A percentile compares a stretch with the other conserved stretches of the same genome.
Evolutionary conservation across 30 jellyfish, hydroid and myxozoan species (phyloP).

Genomic region (Nemopilema nomurai): DNA sequence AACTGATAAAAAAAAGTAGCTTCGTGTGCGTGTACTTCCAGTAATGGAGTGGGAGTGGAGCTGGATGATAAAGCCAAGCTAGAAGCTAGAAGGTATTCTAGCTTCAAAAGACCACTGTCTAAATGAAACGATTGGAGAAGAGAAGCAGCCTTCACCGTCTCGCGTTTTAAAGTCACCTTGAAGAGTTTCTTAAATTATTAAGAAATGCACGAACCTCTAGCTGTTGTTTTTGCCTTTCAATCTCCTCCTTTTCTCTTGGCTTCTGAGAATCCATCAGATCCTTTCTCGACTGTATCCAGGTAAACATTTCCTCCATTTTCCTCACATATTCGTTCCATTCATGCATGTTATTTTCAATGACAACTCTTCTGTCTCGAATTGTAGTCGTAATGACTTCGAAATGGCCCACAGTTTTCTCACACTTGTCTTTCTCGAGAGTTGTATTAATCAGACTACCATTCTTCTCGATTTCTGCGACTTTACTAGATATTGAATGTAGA

Average conservation of each 20-base stretch:
- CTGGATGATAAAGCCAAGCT: too few species aligned
- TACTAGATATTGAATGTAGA: not conserved
- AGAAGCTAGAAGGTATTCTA: too few species aligned
- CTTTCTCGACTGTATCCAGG: conserved; percentile 34
- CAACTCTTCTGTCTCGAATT: conserved; percentile 16
- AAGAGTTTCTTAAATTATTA: too few species aligned
- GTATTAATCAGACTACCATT: conserved; percentile 11
- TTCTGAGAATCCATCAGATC: conserved; percentile 23
- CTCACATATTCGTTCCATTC: conserved; percentile 41
- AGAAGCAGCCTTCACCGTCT: too few species aligned
- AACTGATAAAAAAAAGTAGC: too few species aligned
- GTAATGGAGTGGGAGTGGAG: too few species aligned
- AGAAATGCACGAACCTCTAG: conserved; percentile 65
- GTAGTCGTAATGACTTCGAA: not conserved
- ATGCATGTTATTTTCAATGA: conserved; percentile 11
- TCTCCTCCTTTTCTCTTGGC: conserved; percentile 43
- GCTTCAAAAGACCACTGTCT: too few species aligned
- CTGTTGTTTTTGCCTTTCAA: conserved; percentile 31
- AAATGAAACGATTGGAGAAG: too few species aligned
- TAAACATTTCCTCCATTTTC: conserved; percentile 27
- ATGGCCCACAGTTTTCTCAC: not conserved
- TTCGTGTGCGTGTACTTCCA: too few species aligned
- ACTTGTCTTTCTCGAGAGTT: not conserved
- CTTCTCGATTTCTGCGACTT: not conserved
- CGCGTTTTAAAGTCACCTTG: too few species aligned